Conservation (phyloP, 2,797 vertebrate species). For the Pseudochirops cupreus region DNA sequence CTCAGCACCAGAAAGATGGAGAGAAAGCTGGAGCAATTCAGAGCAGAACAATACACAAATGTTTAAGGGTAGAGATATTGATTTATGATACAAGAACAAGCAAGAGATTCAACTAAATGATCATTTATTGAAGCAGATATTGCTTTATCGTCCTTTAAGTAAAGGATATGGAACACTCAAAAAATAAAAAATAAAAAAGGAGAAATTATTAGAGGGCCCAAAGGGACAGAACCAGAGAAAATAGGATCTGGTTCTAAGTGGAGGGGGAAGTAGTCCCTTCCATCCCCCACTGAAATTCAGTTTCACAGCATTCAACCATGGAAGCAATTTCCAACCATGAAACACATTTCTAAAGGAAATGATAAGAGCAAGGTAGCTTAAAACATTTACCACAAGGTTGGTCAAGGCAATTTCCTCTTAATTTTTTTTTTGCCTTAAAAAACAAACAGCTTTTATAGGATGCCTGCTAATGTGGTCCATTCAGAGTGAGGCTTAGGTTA, state of each 20-base stretch:
- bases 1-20: slow-evolving; percentile 44
- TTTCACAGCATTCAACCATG: slow-evolving; percentile 12
- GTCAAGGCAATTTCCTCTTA: not conserved
- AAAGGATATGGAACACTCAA: not conserved
- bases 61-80: slow-evolving; percentile 51
- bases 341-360: slow-evolving; percentile 28
- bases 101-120: slow-evolving; percentile 19
- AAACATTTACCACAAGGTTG: slow-evolving; percentile 10
- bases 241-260: not conserved
- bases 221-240: not conserved
- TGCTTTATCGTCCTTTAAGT: not conserved
- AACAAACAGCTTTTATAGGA: not conserved
- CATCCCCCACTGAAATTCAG: slow-evolving; percentile 21
- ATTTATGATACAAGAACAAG: slow-evolving; percentile 40
- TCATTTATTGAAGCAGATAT: not conserved
- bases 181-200: not conserved
- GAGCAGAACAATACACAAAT: slow-evolving; percentile 55
- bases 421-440: not conserved
- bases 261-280: not conserved
- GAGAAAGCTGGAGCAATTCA: slow-evolving; percentile 32
- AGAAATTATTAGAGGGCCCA: slow-evolving; percentile 20
- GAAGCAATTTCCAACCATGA: slow-evolving; percentile 24
- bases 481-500: not conserved
- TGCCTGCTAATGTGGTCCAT: not conserved
- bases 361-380: slow-evolving; percentile 8